phyloP scores from a whole-genome alignment of 2,888 invertebrate genomes.

The Scaptomyza cyrtandrae region DNA sequence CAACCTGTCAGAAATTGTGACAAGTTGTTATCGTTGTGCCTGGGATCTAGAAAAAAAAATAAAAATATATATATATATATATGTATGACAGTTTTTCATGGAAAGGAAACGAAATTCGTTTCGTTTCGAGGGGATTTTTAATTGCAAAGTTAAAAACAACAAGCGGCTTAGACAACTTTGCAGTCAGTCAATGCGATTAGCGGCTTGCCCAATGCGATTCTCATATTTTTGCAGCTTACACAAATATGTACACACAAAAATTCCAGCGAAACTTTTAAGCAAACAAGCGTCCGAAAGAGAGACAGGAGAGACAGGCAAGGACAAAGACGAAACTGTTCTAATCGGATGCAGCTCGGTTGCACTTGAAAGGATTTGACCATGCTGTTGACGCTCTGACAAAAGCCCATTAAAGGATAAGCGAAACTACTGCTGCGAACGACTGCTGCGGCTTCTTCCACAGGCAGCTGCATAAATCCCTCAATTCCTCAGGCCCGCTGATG shows the following conservation, averaged over 20 bases:
- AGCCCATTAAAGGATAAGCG: constrained; percentile 78
- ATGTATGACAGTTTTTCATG: constrained; percentile 53
- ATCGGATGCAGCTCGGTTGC: constrained; percentile 79
- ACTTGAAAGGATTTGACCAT: constrained; percentile 75
- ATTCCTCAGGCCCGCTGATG: constrained; percentile 33
- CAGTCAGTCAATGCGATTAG: constrained; percentile 75
- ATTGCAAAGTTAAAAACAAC: constrained; percentile 79
- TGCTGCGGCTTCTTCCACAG: too few species aligned
- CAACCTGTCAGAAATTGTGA: constrained; percentile 69
- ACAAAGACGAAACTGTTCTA: constrained; percentile 78
- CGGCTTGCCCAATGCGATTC: constrained; percentile 45
- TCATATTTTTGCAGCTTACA: constrained; percentile 52
- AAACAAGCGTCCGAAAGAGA: constrained; percentile 15
- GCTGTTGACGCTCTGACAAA: constrained; percentile 67
- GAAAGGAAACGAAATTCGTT: constrained; percentile 16
- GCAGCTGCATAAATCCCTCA: constrained; percentile 46
- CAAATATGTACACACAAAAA: constrained; percentile 29
- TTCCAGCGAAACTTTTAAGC: constrained; percentile 61
- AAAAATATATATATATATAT: neutral
- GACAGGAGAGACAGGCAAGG: constrained; percentile 32
- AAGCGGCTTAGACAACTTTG: constrained; percentile 69
- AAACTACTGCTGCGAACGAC: constrained; percentile 19
- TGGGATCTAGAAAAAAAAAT: constrained; percentile 36
- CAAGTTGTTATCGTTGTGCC: constrained; percentile 68
- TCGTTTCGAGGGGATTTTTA: constrained; percentile 52